Evolutionary conservation across 2,113 vertebrate genomes (phyloP).

Genomic region (Mormyrus iriodes): DNA sequence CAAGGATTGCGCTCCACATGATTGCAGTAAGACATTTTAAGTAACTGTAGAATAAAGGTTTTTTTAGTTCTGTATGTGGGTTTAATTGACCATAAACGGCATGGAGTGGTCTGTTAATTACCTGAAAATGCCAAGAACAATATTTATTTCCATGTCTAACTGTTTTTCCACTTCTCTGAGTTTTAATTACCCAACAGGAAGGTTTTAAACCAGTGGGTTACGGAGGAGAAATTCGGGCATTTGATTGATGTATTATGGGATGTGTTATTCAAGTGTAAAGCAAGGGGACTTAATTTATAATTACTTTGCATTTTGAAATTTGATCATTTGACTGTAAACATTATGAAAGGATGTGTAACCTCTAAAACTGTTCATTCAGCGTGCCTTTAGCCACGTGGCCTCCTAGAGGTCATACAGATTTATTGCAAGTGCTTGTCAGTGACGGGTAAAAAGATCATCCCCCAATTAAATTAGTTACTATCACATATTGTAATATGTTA

Average conservation of each 20-base stretch:
- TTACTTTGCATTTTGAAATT: neutral
- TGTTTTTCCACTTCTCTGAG: slow-evolving; percentile 9
- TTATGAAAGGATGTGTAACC: neutral
- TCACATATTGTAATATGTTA: neutral
- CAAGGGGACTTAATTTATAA: neutral
- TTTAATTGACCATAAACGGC: neutral
- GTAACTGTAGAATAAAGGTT: neutral
- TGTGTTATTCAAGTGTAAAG: neutral
- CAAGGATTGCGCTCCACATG: neutral
- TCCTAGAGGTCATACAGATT: neutral
- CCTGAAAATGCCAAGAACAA: slow-evolving; percentile 1
- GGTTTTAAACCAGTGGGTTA: neutral
- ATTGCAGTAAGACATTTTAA: neutral
- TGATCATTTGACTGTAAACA: neutral
- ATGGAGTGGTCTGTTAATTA: neutral
- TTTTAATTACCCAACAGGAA: neutral
- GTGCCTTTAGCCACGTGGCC: neutral
- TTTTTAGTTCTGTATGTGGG: neutral
- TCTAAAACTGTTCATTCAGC: neutral
- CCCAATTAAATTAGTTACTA: neutral
- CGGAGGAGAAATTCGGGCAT: neutral
- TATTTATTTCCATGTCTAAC: slow-evolving; percentile 17
- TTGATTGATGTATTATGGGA: neutral
- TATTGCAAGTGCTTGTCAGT: neutral
- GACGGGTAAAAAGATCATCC: neutral